Conservation (phyloP, 2,888 invertebrate species). For the Cephus rjabovi region DNA sequence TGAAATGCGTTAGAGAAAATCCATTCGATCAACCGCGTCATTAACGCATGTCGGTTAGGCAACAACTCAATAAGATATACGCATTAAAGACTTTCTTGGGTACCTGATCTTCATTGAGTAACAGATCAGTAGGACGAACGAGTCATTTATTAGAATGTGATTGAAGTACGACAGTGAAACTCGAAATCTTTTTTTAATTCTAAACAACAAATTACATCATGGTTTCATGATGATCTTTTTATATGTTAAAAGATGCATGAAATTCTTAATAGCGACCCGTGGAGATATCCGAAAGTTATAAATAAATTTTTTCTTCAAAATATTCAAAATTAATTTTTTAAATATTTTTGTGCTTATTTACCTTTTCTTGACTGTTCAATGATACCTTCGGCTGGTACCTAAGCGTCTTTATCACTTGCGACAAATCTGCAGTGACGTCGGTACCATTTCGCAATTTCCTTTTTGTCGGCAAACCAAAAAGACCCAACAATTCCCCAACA, state of each 20-base stretch:
- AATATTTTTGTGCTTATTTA: background rate
- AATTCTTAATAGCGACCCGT: background rate
- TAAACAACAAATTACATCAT: background rate
- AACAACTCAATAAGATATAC: background rate
- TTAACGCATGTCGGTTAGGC: background rate
- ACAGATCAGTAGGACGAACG: slow-evolving; percentile 32
- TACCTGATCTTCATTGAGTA: slow-evolving; percentile 34
- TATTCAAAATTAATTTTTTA: background rate
- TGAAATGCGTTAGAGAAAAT: background rate
- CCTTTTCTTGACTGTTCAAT: background rate
- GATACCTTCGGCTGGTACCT: background rate
- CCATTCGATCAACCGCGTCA: background rate
- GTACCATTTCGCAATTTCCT: background rate
- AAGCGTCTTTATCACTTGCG: background rate
- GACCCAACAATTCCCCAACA: slow-evolving; percentile 30
- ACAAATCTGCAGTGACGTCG: background rate
- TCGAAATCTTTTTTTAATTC: background rate
- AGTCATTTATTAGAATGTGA: background rate
- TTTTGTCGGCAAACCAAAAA: background rate
- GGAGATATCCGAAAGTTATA: background rate
- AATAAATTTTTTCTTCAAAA: background rate
- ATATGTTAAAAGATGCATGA: background rate
- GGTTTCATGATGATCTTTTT: background rate
- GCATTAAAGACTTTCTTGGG: background rate
- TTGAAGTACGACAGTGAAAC: background rate